Base-by-base conservation (phyloP, 2,888 invertebrate genomes). In the Pristionchus fissidentatus region DNA sequence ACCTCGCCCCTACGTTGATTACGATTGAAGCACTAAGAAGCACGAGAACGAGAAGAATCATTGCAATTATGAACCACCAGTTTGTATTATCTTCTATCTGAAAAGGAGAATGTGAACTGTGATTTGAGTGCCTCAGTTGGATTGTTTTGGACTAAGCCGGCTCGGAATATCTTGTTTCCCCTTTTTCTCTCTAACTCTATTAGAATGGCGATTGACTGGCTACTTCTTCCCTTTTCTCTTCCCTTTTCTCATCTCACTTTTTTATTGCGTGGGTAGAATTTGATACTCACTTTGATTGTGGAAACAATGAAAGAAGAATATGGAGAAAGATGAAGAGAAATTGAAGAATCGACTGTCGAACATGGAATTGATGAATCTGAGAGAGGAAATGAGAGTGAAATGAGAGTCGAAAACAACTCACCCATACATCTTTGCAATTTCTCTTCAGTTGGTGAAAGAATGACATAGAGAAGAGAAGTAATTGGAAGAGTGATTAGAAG, bases 21-120 rank as follows among this genome's bases (percentile, higher is more conserved):
- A 57, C 26, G n/a, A 41, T 26, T 10, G 79, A 57, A 13, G 79
- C 10, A 41, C 26, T 41, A 22, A 79, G n/a, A n/a, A 79, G 55
- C 1, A 79, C 26, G 4, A 57, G 38, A 57, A 79, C 38, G 57
- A 79, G 79, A 38, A 79, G 57, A 15, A 79, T n/a, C 43, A 79
- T 52, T 35, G 32, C 55, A 41, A n/a, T 8, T 19, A 79, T 38
- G 57, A 79, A 79, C 38, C 26, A 46, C 79, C 79, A 79, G 32
- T 79, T 79, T 35, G 52, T 79, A 10, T 29, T 46, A 32, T 49
- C 77, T 29, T 38, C 77, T 46, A 19, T 29, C 77, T 77, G 22
- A 43, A n/a, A 43, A 26, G 13, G 38, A 43, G 15, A 22, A 10
- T 3, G 29, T 8, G 4, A 29, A 4, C 29, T 5, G 4, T 8